Evolutionary conservation across 2,888 invertebrate species (phyloP), one percentile per base, ranked within the genome.

Genomic region (Drosophila anomelani): DNA sequence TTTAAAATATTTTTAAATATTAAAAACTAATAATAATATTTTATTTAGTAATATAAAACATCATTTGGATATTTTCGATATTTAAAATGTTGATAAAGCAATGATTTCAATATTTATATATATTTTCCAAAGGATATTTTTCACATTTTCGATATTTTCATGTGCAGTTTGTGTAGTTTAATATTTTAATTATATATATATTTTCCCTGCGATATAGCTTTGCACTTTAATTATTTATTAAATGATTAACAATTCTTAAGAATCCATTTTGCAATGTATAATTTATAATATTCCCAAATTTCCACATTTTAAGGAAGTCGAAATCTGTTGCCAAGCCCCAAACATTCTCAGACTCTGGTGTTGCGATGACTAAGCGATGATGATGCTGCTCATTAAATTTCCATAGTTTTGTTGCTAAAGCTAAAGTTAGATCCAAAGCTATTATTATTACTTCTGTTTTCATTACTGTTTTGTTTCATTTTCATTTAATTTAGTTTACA

Each of bases 401-500:
- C 13, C 34, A 34, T 51, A 51, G 49, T 32, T 49, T 17, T 0
- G 3, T 32, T 7, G 32, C 49, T 49, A 32, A 8, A 44, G 23
- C 23, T 23, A 8, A 26, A 47, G 46, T n/a, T 32, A 32, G 8
- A 29, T 8, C 29, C 29, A 6, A 29, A 29, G 29, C 15, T 38
- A n/a, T 23, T 29, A 29, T 47, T 29, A 20, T n/a, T 7, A 7
- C n/a, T 34, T 51, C n/a, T 15, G 26, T 49, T 46, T 54, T 63
- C 51, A 23, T 57, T 61, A 12, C 60, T 47, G 39, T 38, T 43
- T 54, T 29, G 43, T 41, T 49, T 36, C 26, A 44, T 46, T 29
- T 55, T 47, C 36, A 29, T 38, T 57, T 59, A 34, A 32, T 43
- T 61, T 56, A 55, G 56, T 57, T 66, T 47, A 56, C 8, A 39